Conservation (phyloP, 2,113 vertebrate genomes). For the Microcebus ravelobensis region DNA sequence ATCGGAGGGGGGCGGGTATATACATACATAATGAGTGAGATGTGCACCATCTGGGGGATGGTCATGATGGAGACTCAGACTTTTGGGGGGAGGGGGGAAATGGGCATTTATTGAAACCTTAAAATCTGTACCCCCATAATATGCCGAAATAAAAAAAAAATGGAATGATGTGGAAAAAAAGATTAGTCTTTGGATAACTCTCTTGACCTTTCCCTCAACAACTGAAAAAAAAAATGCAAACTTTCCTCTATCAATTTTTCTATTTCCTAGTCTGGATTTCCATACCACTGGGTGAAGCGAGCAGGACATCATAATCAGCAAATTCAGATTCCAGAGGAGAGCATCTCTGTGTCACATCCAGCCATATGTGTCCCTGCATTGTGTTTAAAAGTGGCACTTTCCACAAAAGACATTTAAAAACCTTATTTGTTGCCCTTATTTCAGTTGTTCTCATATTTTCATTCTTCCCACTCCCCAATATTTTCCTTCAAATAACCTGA, state of each 20-base stretch:
- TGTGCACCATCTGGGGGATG: too few species aligned
- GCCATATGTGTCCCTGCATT: neutral
- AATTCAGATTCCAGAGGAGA: neutral
- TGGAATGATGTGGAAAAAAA: neutral
- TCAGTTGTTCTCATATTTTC: constrained; percentile 19
- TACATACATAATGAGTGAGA: too few species aligned
- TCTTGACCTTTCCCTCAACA: neutral
- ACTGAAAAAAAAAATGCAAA: neutral
- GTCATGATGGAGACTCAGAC: too few species aligned
- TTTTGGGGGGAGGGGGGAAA: too few species aligned
- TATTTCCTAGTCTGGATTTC: neutral
- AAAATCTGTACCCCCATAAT: too few species aligned
- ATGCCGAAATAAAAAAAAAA: neutral
- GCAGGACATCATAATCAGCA: neutral
- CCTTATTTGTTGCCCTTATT: neutral
- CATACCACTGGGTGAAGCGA: neutral
- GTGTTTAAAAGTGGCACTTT: neutral
- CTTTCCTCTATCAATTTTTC: neutral
- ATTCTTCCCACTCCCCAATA: neutral
- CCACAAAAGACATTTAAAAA: neutral
- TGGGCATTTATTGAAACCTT: too few species aligned
- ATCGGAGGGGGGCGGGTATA: neutral
- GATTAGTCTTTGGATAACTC: neutral
- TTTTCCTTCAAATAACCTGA: constrained; percentile 13
- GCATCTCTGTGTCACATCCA: neutral